phyloP scores from a whole-genome alignment of 2,797 vertebrate genomes.

The Mus minutoides region DNA sequence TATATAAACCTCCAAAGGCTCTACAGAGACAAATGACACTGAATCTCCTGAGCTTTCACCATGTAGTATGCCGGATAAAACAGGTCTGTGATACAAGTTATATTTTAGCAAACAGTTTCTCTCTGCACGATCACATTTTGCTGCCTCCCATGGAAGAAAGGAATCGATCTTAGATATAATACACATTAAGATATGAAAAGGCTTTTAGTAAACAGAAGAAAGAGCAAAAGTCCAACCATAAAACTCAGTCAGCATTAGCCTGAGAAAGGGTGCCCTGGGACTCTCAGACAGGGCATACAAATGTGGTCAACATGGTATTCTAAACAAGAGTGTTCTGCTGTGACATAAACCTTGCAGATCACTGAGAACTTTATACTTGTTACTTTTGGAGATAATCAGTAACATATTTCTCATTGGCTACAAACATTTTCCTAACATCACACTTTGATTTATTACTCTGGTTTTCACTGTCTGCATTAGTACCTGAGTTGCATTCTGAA shows the following conservation, averaged over 20 bases:
- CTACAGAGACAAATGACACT: slow-evolving; percentile 58
- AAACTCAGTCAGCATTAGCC: neutral
- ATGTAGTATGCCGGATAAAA: slow-evolving; percentile 38
- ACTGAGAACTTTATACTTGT: neutral
- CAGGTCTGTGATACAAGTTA: slow-evolving; percentile 51
- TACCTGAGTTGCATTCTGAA: neutral
- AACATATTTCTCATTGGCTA: neutral
- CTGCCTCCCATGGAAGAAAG: neutral
- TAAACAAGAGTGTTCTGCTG: neutral
- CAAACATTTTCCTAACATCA: neutral
- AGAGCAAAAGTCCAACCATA: neutral
- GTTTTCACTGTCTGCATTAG: neutral
- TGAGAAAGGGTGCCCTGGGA: neutral
- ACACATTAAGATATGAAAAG: slow-evolving; percentile 46
- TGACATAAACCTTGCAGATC: neutral
- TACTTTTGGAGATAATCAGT: neutral
- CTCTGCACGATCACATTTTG: slow-evolving; percentile 33
- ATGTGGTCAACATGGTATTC: neutral
- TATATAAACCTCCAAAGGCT: slow-evolving; percentile 49
- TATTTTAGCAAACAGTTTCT: slow-evolving; percentile 58
- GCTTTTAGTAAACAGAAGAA: neutral
- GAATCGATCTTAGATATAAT: slow-evolving; percentile 61
- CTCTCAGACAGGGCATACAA: neutral
- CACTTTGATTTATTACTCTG: neutral
- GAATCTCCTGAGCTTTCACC: neutral